Evolutionary conservation across 2,888 invertebrate genomes (phyloP), one percentile per base, ranked within the genome.

Genomic region (Rhamphomyia laevipes): DNA sequence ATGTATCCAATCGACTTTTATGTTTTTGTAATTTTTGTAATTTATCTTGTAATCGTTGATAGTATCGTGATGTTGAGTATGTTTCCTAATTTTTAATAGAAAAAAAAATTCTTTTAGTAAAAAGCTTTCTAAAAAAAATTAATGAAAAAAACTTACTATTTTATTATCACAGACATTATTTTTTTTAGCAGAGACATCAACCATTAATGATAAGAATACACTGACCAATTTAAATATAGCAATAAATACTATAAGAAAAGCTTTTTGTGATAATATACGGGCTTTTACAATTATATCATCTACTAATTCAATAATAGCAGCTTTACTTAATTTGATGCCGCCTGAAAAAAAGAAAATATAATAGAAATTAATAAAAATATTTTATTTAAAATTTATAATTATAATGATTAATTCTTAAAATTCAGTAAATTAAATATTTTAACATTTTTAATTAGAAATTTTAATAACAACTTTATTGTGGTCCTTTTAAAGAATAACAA

Each of bases 241-340:
- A 30, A 50, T 49, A 16, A 45, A 47, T 3, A 53, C 11, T 23
- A 47, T 23, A 16, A 52, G 17, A 11, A 54, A 21, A 13, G 46
- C 49, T 46, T 43, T 50, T 44, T 55, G 54, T 3, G 53, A 50
- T 11, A 53, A 10, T 23, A 50, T 16, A 37, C 55, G 45, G 27
- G 50, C 51, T 43, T 49, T 54, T 18, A 45, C 43, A 18, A 54
- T 54, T 6, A 53, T 15, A 11, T 47, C 33, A 33, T 56, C 53
- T 13, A 53, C 38, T 16, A 56, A 16, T 41, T 52, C 45, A 30
- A 50, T 50, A 27, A 54, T 23, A 1, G 53, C 52, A 37, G 53
- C 53, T 35, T 52, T 49, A 16, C 45, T 47, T 9, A 56, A 27
- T 52, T 53, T 52, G 12, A 50, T 47, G n/a, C 56, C 56, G 46